Evolutionary conservation across 2,797 vertebrate species (phyloP).

Genomic region (Neostethus bicornis): DNA sequence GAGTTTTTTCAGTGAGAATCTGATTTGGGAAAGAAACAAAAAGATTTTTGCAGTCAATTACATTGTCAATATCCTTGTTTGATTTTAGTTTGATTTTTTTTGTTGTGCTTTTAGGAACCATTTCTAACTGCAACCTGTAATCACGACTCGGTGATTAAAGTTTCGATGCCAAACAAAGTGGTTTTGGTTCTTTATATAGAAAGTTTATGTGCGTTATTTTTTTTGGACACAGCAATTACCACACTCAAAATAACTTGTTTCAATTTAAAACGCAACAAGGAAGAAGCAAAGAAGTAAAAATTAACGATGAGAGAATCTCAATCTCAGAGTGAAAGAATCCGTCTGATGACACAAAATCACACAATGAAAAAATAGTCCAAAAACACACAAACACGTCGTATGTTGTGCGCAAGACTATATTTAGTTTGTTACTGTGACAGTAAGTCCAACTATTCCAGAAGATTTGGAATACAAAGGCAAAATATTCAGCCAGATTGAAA

Average conservation of each 20-base stretch:
- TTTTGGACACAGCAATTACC: slow-evolving; percentile 36
- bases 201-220: slow-evolving; percentile 29
- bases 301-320: not conserved
- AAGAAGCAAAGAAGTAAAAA: not conserved
- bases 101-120: slow-evolving; percentile 19
- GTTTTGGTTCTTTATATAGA: slow-evolving; percentile 53
- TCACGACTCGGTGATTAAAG: slow-evolving; percentile 29
- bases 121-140: slow-evolving; percentile 44
- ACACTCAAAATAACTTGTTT: not conserved
- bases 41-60: slow-evolving; percentile 14
- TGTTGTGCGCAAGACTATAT: not conserved
- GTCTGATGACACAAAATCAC: not conserved
- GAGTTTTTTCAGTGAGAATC: slow-evolving; percentile 50
- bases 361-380: not conserved
- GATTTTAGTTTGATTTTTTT: not conserved
- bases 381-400: no score
- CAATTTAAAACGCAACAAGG: not conserved
- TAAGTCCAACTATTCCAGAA: not conserved
- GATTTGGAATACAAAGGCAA: not conserved
- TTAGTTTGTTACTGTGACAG: not conserved
- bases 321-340: not conserved
- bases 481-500: not conserved
- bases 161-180: slow-evolving; percentile 32
- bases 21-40: slow-evolving; percentile 47
- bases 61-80: slow-evolving; percentile 20